These are phyloP conservation scores for Desmodus rotundus DNA, from an alignment of 2,113 vertebrate genomes.

Conservation along the genomic window DNA sequence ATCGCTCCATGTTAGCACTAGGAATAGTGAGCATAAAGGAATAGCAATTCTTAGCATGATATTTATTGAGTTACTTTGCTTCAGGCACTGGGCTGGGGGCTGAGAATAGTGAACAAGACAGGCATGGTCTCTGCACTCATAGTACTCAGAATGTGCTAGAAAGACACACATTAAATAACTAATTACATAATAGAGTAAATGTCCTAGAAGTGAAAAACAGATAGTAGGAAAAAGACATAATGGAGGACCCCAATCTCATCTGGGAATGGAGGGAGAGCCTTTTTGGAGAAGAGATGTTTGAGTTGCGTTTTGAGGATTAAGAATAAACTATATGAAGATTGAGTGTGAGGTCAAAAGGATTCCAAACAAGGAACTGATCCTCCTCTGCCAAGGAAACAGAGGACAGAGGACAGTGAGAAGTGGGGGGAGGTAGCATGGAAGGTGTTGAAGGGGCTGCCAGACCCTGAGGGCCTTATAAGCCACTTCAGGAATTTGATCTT, in stretches of 20 bases:
- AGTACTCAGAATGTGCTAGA: not conserved
- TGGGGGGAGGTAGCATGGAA: not conserved
- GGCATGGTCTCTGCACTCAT: not conserved
- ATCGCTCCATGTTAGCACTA: not conserved
- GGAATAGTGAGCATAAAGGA: not conserved
- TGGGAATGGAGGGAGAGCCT: not conserved
- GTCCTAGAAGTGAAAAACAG: not conserved
- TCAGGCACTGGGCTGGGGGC: not conserved
- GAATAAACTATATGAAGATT: conserved; percentile 2
- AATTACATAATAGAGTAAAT: not conserved
- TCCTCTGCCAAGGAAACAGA: not conserved
- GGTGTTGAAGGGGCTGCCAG: not conserved
- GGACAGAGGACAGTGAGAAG: not conserved
- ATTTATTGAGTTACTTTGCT: not conserved
- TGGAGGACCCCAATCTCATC: not conserved
- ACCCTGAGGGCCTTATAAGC: not conserved
- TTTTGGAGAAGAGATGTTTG: not conserved
- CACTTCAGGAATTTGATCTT: not conserved
- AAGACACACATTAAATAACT: not conserved
- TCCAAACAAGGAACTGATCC: not conserved
- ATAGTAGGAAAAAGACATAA: conserved; percentile 4
- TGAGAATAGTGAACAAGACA: conserved; percentile 18
- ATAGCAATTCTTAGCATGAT: not conserved
- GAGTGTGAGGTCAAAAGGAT: not conserved
- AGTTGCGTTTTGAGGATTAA: conserved; percentile 19